Evolutionary conservation across 2,113 vertebrate species (phyloP), one percentile per base, ranked within the genome.

Genomic region (Nematolebias whitei): DNA sequence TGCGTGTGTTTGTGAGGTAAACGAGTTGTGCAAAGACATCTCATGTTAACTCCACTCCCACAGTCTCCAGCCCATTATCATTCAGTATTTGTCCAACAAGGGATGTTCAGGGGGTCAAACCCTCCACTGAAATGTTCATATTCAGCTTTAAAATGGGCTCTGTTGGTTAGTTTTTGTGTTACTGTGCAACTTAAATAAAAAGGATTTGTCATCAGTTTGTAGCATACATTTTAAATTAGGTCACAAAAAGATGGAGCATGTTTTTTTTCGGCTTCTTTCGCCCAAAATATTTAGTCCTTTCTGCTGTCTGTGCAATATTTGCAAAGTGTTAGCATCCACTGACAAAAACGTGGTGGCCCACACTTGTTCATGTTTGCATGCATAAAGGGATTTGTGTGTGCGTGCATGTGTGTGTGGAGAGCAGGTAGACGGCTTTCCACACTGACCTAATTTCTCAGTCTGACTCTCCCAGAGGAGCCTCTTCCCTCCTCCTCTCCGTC

Each of bases 401-500:
- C 26, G 49, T 50, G 22, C 24, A 22, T 38, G 50, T 35, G 58
- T 15, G 38, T 43, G 43, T 12, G 32, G 5, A 43, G 59, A 78
- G 64, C 68, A 85, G 74, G 75, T 78, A 86, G 68, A 80, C 70
- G 43, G 56, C 58, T 67, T 52, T 69, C 66, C 73, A 71, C 49
- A 45, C 54, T 88, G 85, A 86, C 86, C 88, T 83, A 87, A 71
- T 88, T 87, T 80, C 83, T 68, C 48, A 35, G 68, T 63, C 78
- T 80, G 76, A 84, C 24, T n/a, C 56, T 79, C 80, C 55, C 69
- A 7, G 55, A 49, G 61, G 76, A 71, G 65, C 40, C 60, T 47
- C 58, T 40, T 10, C 10, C 32, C 32, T 35, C 32, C 32, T 35
- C 32, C 32, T 55, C 53, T 24, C 9, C 8, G n/a, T 76, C 84